These are phyloP conservation scores for Antrozous pallidus DNA, from an alignment of 2,797 vertebrate species.

Conservation along the genomic window DNA sequence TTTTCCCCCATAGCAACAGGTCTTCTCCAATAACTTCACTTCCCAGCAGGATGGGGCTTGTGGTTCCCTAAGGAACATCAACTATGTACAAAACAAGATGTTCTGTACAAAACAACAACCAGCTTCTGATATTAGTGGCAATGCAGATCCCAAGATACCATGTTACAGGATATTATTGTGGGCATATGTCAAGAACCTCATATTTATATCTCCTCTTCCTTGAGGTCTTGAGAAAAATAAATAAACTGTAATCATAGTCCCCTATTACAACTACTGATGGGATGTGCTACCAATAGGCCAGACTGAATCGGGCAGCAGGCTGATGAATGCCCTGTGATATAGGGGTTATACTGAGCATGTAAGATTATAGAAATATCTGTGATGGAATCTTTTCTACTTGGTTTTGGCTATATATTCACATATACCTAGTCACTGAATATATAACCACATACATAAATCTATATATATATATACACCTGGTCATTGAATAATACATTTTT, in stretches of 20 bases:
- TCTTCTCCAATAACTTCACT: constrained; percentile 19
- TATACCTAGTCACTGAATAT: neutral
- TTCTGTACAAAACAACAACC: neutral
- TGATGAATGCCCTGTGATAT: neutral
- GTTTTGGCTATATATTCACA: constrained; percentile 9
- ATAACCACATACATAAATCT: neutral
- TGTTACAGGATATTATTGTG: neutral
- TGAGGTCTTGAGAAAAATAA: neutral
- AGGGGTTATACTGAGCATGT: neutral
- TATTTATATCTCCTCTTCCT: neutral
- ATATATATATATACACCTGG: neutral
- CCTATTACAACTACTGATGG: neutral
- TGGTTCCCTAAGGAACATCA: neutral
- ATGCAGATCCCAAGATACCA: neutral
- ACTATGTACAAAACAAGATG: neutral
- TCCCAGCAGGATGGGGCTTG: neutral
- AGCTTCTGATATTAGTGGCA: neutral
- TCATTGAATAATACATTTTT: neutral
- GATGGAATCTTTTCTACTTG: neutral
- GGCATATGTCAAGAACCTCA: neutral
- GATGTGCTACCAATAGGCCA: neutral
- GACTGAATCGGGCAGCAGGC: neutral
- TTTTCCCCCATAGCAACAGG: neutral
- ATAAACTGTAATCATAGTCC: neutral
- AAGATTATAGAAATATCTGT: neutral